Evolutionary conservation across 2,797 vertebrate species (phyloP), one percentile per base, ranked within the genome.

Genomic region (Macropodus opercularis): DNA sequence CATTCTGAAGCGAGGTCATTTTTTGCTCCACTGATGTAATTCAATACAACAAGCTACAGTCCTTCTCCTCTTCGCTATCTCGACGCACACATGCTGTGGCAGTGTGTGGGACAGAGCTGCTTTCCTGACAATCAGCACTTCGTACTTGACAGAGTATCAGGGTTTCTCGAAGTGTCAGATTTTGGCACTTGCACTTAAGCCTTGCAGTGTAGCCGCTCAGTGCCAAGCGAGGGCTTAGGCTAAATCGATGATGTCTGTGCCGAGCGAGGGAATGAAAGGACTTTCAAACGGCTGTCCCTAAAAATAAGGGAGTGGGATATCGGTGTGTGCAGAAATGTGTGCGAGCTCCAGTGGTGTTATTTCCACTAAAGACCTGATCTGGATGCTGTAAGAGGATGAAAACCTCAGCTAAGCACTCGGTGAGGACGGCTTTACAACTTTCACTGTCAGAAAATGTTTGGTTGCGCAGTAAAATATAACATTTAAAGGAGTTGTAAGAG

Each of bases 171-270:
- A 69, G 65, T 79, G 81, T 80, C 85, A 75, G 53, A 76, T 80
- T 80, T 63, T 78, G 85, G 81, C 80, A 60, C 57, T 42, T 61
- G 32, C 50, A 52, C 72, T 75, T 54, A 69, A 80, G 67, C 56
- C 43, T 72, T 48, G 38, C 49, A 10, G 41, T 49, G 6, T 21
- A 59, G 44, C 57, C 19, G 58, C 67, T 77, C 49, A 0, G 55
- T 63, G 80, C 83, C 81, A 79, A 81, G 60, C 49, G 0, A 59
- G 52, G 54, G 71, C 69, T 81, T 67, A 51, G 66, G 62, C 54
- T 80, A 72, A 85, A 84, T 71, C 19, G 29, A 64, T 67, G 65
- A 57, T 24, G 66, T 56, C 63, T 49, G 52, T 49, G 74, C 79
- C 83, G 71, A 66, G 59, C 68, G 50, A 44, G 41, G 56, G 51